Percentiles rank a stretch among this genome's conserved stretches.
These are phyloP conservation scores for Eubucco bourcierii DNA, from an alignment of 2,113 vertebrate species.

Conservation along the genomic window DNA sequence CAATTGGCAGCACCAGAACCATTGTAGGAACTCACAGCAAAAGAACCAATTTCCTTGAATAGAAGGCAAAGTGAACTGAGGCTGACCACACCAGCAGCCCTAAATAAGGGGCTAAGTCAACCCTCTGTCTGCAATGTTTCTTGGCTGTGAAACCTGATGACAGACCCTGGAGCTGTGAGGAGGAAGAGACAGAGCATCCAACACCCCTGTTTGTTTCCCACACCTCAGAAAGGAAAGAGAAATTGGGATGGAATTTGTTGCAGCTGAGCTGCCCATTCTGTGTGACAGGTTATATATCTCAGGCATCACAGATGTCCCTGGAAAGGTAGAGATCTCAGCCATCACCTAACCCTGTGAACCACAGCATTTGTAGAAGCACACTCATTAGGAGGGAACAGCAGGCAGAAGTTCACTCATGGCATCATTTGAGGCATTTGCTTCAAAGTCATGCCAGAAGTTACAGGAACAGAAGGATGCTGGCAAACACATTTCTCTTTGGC, in stretches of 20 bases:
- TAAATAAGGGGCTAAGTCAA: neutral
- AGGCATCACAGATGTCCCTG: neutral
- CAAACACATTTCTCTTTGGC: conserved; percentile 29
- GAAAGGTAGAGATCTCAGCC: neutral
- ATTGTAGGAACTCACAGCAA: neutral
- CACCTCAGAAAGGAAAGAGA: neutral
- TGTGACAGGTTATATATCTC: neutral
- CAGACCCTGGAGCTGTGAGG: neutral
- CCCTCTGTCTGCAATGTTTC: neutral
- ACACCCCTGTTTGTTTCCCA: neutral
- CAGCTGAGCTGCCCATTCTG: neutral
- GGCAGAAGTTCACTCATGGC: neutral
- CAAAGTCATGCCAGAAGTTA: neutral
- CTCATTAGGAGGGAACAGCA: neutral
- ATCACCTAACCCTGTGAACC: neutral
- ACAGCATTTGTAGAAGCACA: neutral
- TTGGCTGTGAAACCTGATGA: neutral
- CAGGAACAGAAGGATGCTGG: neutral
- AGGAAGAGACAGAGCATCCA: neutral
- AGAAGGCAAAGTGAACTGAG: neutral
- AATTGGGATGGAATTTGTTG: neutral
- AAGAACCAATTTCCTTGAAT: neutral
- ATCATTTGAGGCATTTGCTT: neutral
- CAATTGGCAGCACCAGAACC: neutral
- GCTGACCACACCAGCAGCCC: neutral